Percentiles rank a stretch among this genome's conserved stretches.
Evolutionary conservation across 2,797 vertebrate genomes (phyloP).

Genomic region (Poeciliopsis turneri): DNA sequence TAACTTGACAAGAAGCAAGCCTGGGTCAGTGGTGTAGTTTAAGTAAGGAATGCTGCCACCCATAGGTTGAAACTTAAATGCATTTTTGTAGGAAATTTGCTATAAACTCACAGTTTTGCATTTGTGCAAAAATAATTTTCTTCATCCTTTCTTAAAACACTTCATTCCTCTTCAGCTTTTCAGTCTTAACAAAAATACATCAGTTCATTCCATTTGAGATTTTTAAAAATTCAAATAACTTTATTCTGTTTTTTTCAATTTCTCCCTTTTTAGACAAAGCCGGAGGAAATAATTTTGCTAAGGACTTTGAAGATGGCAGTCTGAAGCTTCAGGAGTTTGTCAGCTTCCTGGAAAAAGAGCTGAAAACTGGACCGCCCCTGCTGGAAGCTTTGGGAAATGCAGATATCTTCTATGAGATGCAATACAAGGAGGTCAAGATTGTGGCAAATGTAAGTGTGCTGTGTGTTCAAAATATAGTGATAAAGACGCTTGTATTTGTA

Average conservation of each 20-base stretch:
- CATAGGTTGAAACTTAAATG: background rate
- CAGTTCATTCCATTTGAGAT: background rate
- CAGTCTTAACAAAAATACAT: background rate
- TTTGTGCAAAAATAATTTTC: background rate
- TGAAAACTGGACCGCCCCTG: slow-evolving; percentile 87
- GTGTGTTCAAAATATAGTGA: background rate
- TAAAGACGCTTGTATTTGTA: background rate
- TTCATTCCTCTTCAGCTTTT: background rate
- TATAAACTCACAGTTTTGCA: too few species aligned
- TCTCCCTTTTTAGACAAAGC: slow-evolving; percentile 87
- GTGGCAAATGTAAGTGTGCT: slow-evolving; percentile 93
- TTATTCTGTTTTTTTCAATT: background rate
- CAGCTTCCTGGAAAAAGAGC: slow-evolving; percentile 89
- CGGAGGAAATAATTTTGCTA: slow-evolving; percentile 95
- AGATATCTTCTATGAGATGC: slow-evolving; percentile 96
- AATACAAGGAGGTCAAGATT: slow-evolving; percentile 98
- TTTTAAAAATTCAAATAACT: background rate
- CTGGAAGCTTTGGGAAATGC: slow-evolving; percentile 93
- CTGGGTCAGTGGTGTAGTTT: too few species aligned
- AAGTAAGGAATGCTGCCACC: background rate
- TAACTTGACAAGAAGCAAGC: too few species aligned
- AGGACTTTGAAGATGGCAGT: slow-evolving; percentile 97
- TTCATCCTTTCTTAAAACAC: background rate
- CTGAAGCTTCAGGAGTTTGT: slow-evolving; percentile 95
- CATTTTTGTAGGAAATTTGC: too few species aligned